Conservation (phyloP, 1,140 invertebrate genomes). For the Andricus grossulariae region DNA sequence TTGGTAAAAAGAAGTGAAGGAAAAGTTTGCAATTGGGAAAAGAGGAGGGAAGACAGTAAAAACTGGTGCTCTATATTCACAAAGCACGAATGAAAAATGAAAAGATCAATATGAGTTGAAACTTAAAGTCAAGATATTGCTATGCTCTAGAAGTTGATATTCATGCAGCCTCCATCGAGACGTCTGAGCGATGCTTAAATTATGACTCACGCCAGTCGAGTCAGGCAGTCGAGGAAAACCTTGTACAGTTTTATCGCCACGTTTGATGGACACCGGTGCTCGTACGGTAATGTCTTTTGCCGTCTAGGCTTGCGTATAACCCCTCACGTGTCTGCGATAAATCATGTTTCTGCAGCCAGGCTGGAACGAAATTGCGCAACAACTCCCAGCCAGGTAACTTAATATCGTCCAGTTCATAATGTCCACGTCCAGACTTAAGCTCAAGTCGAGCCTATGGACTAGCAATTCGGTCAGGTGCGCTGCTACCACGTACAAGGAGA, state of each 20-base stretch:
- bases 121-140: background rate
- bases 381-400: slow-evolving; percentile 5
- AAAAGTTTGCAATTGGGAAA: too few species aligned
- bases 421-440: background rate
- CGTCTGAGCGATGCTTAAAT: slow-evolving; percentile 1
- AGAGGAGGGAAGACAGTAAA: too few species aligned
- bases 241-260: background rate
- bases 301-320: slow-evolving; percentile 28
- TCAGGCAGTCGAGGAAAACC: background rate
- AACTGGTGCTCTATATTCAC: too few species aligned
- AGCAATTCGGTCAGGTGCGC: background rate
- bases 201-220: background rate
- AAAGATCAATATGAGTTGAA: too few species aligned
- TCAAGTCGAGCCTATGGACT: background rate
- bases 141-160: background rate
- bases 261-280: slow-evolving; percentile 9
- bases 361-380: slow-evolving; percentile 6
- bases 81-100: too few species aligned
- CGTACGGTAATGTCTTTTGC: slow-evolving; percentile 5
- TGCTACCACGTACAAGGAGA: background rate
- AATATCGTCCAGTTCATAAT: slow-evolving; percentile 17
- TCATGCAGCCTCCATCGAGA: background rate
- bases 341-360: slow-evolving; percentile 33
- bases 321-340: slow-evolving; percentile 38
- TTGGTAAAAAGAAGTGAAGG: background rate